Evolutionary conservation across 2,113 vertebrate species (phyloP), one percentile per base, ranked within the genome.

Genomic region (Sylvilagus bachmani): DNA sequence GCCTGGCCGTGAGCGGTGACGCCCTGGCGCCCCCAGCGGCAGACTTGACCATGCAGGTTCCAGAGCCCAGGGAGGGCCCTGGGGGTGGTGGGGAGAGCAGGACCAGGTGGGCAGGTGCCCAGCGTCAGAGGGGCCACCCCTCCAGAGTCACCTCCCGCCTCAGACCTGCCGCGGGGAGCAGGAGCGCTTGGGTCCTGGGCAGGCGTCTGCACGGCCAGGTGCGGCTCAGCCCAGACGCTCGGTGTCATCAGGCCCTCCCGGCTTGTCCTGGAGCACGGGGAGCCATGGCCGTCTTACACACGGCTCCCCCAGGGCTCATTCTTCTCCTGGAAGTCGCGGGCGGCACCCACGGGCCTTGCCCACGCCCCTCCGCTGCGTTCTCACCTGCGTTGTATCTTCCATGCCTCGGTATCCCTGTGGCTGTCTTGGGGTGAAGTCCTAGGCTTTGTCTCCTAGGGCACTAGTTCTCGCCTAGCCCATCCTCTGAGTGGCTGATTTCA

Each of bases 121-220:
- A 38, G 3, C 21, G n/a, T n/a, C n/a, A 24, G 11, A 24, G 49
- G 9, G 71, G 44, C 44, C 44, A 44, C 44, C 44, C 44, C 44
- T 44, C 44, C 44, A 44, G 7, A 7, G 44, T 44, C 44, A 44
- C 44, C 7, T 44, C 44, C 44, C 44, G 6, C 44, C 44, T 44
- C 44, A 44, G 44, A 44, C 44, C 44, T 44, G 44, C 44, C 44
- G 44, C 6, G 44, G 44, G 38, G 12, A 0, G 27, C 14, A 44
- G 33, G 9, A 21, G n/a, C 3, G 2, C 36, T 9, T 14, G 8
- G 62, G 2, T 24, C 17, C 0, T 17, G 36, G n/a, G 1, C 14
- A 11, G 51, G 17, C 36, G 22, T 33, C 5, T 3, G 21, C 10
- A 5, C 17, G 66, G 55, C 75, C 51, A 27, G 88, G 58, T 21